phyloP scores from a whole-genome alignment of 2,888 invertebrate species.

The Amiota minor region DNA sequence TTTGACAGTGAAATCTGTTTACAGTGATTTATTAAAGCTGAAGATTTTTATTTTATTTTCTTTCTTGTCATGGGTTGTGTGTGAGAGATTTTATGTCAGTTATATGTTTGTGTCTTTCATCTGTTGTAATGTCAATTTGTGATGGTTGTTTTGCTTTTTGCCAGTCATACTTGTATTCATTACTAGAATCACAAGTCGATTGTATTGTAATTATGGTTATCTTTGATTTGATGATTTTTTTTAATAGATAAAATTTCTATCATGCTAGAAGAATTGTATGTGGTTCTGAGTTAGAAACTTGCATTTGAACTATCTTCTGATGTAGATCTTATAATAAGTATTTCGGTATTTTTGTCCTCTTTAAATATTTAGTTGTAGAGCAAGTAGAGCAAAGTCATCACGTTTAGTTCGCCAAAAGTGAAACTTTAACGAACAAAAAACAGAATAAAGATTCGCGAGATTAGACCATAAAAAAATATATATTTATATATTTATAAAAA shows the following conservation, averaged over 20 bases:
- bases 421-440: slow-evolving; percentile 9
- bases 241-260: no score
- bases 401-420: slow-evolving; percentile 8
- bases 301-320: no score
- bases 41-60: slow-evolving; percentile 12
- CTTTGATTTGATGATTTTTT: no score
- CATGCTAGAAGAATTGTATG: no score
- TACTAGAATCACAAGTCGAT: no score
- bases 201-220: no score
- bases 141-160: not conserved
- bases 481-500: no score
- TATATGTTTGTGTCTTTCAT: no score
- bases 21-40: slow-evolving; percentile 19
- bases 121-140: not conserved
- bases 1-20: slow-evolving; percentile 54
- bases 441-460: slow-evolving; percentile 9
- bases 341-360: no score
- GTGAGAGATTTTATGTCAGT: not conserved
- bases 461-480: slow-evolving; percentile 12
- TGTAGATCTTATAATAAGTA: no score
- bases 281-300: no score
- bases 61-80: slow-evolving; percentile 8
- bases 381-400: slow-evolving; percentile 17
- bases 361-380: no score
- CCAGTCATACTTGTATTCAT: not conserved